These are phyloP conservation scores for Gobionotothen gibberifrons DNA, from an alignment of 2,797 vertebrate genomes.

Conservation along the genomic window DNA sequence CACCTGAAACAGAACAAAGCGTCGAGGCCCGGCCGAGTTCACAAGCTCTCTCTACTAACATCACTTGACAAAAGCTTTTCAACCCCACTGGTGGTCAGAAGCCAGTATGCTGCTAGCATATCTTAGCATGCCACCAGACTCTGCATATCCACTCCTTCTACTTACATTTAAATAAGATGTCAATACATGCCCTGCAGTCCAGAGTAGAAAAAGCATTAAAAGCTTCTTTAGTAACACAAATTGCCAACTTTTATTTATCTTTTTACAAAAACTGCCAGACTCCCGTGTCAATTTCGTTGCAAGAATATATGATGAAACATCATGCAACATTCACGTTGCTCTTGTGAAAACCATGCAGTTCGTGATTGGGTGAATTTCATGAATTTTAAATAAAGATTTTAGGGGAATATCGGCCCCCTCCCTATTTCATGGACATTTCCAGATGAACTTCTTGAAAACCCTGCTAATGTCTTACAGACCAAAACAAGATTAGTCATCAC, in stretches of 20 bases:
- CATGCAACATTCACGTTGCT: slow-evolving; percentile 42
- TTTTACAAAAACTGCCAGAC: slow-evolving; percentile 19
- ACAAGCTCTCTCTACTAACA: slow-evolving; percentile 42
- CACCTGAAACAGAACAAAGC: slow-evolving; percentile 73
- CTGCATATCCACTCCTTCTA: slow-evolving; percentile 29
- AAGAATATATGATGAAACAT: slow-evolving; percentile 67
- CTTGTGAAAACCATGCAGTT: slow-evolving; percentile 21
- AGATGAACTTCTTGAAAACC: slow-evolving; percentile 27
- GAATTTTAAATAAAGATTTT: slow-evolving; percentile 33
- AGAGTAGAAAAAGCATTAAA: slow-evolving; percentile 22
- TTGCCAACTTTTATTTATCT: slow-evolving; percentile 2
- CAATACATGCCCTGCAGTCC: slow-evolving; percentile 15
- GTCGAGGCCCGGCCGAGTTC: slow-evolving; percentile 31
- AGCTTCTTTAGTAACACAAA: slow-evolving; percentile 37
- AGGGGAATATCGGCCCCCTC: no score
- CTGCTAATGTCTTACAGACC: neutral
- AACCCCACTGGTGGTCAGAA: slow-evolving; percentile 35
- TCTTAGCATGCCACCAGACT: neutral
- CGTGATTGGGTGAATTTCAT: slow-evolving; percentile 22
- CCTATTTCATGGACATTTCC: slow-evolving; percentile 14
- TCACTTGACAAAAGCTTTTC: slow-evolving; percentile 54
- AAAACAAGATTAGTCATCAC: neutral
- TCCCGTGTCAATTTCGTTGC: slow-evolving; percentile 32
- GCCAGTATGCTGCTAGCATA: slow-evolving; percentile 13
- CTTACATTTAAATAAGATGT: slow-evolving; percentile 55